These are phyloP conservation scores for Bombus superbus DNA, from an alignment of 1,140 invertebrate genomes.

Conservation along the genomic window DNA sequence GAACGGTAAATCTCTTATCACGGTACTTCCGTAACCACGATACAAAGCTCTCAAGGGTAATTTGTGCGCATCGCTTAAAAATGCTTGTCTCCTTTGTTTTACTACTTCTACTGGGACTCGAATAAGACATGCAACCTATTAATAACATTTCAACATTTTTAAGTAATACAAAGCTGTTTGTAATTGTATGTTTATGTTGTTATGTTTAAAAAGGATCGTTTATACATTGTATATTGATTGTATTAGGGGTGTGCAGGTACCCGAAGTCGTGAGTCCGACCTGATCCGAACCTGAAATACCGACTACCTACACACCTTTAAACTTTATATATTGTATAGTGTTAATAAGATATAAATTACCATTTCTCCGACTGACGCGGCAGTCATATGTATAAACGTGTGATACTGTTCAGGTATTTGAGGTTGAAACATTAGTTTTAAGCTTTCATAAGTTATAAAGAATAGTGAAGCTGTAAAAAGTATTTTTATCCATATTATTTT, in stretches of 20 bases:
- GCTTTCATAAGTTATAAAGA: conserved; percentile 96
- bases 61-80: conserved; percentile 78
- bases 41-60: conserved; percentile 87
- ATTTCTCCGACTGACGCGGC: conserved; percentile 93
- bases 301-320: too few relatives aligned
- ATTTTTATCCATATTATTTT: conserved; percentile 15
- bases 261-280: too few relatives aligned
- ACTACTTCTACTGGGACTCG: conserved; percentile 98
- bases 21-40: conserved; percentile 94
- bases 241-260: neutral
- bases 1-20: conserved; percentile 97
- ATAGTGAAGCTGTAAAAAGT: conserved; percentile 89
- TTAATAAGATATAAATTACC: conserved; percentile 81
- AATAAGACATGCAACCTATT: conserved; percentile 92
- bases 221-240: neutral
- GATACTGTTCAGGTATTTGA: conserved; percentile 82
- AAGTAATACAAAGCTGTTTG: neutral
- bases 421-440: conserved; percentile 86
- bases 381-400: conserved; percentile 91
- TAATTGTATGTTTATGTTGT: neutral
- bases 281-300: too few relatives aligned
- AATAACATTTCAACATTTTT: neutral
- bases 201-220: neutral
- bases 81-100: conserved; percentile 96
- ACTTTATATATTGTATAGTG: neutral